Base-by-base conservation (phyloP, 1,140 invertebrate species). In the Yoshiicerus persimilis region DNA sequence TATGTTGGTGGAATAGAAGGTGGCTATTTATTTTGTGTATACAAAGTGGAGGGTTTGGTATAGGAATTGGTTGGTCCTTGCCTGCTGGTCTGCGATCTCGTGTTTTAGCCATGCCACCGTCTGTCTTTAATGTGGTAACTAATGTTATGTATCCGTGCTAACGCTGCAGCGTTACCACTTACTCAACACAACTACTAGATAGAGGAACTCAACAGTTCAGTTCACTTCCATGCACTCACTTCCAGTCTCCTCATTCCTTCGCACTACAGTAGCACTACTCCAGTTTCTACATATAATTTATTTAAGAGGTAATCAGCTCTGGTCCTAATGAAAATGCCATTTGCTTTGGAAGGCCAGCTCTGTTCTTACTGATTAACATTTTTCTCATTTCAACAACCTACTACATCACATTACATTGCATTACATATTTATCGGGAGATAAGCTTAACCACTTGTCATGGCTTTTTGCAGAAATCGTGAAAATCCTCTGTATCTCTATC, bases 111-210 rank as follows among this genome's bases (percentile, higher is more conserved):
- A 20, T 80, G 75, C 75, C 32, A 80, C 75, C 75, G 75, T 80
- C 75, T 80, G 75, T 80, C 75, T 80, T 80, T 80, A 80, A 80
- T 80, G 75, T 80, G 75, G 75, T 80, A 80, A 80, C 75, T 80
- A 80, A 80, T 80, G 75, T 38, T 34, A 80, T 80, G 30, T 80
- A 80, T 80, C 75, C 66, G 25, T 80, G n/a, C 75, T 80, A 23
- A n/a, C 6, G 32, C 38, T n/a, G 32, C 75, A 34, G 20, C 75
- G 34, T 34, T 80, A 34, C 75, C 75, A 80, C 75, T 80, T 80
- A 80, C 75, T 80, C 75, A 80, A 80, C 32, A 80, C 34, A 80
- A 36, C 47, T 56, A 56, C 20, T 56, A 56, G 5, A 5, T 20
- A n/a, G 47, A 56, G 47, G 47, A 56, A 56, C 75, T 80, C 32